These are phyloP conservation scores for Theretra japonica DNA, from an alignment of 2,888 invertebrate species.

Conservation along the genomic window DNA sequence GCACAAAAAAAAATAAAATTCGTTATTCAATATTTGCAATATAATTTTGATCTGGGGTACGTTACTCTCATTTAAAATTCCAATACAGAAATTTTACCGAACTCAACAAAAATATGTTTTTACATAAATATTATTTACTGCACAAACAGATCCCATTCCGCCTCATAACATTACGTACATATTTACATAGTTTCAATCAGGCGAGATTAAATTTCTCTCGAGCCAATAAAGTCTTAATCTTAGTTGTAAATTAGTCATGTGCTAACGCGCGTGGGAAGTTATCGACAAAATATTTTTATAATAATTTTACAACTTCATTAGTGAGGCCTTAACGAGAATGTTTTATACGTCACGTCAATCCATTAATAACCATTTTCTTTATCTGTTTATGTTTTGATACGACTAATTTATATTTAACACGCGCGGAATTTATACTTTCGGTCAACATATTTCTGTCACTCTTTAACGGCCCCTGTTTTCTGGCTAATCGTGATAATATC, in stretches of 20 bases:
- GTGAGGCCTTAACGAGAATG: constrained; percentile 38
- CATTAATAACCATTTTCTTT: constrained; percentile 21
- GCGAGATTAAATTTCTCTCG: constrained; percentile 21
- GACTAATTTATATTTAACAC: background rate
- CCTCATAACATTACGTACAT: background rate
- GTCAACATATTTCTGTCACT: background rate
- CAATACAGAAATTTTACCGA: too few species aligned
- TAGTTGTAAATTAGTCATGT: constrained; percentile 39
- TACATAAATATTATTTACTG: background rate
- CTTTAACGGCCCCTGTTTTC: too few species aligned
- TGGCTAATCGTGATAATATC: too few species aligned
- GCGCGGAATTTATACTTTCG: background rate
- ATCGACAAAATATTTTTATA: constrained; percentile 44
- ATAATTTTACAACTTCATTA: constrained; percentile 42
- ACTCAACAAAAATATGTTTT: too few species aligned
- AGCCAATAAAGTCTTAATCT: constrained; percentile 23
- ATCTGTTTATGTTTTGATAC: background rate
- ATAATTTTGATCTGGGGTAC: too few species aligned
- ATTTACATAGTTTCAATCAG: constrained; percentile 10
- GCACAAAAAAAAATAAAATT: too few species aligned
- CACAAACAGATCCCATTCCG: background rate
- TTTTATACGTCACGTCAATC: constrained; percentile 34
- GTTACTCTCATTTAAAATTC: too few species aligned
- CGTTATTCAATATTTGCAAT: too few species aligned
- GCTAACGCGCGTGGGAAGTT: constrained; percentile 39